Percentiles rank a stretch among this genome's conserved stretches.
phyloP scores from a whole-genome alignment of 2,888 invertebrate species.

The Lasioglossum figueresi region DNA sequence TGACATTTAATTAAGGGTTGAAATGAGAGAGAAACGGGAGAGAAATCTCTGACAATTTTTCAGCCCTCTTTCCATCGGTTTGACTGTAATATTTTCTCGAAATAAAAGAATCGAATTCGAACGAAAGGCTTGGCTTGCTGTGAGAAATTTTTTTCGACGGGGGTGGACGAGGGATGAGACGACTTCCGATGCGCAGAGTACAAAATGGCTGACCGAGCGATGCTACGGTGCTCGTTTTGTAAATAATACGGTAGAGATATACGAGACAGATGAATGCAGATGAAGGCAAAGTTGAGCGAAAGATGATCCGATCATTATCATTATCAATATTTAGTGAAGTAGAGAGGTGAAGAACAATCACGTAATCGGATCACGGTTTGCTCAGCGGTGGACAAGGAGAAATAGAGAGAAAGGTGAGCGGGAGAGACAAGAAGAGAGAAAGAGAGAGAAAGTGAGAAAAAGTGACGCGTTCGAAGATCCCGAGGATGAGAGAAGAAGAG shows the following conservation, averaged over 20 bases:
- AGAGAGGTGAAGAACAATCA: neutral
- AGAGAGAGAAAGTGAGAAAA: neutral
- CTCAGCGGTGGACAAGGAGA: neutral
- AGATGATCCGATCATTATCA: neutral
- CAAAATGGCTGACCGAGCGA: slow-evolving; percentile 66
- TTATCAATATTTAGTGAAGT: too few species aligned
- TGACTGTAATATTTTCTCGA: too few species aligned
- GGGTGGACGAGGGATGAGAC: neutral
- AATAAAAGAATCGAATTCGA: too few species aligned
- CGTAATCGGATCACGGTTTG: neutral
- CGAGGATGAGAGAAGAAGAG: slow-evolving; percentile 1
- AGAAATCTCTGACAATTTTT: too few species aligned
- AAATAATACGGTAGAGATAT: slow-evolving; percentile 28
- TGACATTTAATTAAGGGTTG: too few species aligned
- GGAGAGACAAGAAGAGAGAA: neutral
- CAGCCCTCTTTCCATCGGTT: too few species aligned
- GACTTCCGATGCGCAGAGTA: slow-evolving; percentile 25
- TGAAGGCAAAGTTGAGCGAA: neutral
- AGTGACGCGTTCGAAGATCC: slow-evolving; percentile 8
- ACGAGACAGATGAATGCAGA: neutral
- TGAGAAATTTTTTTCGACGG: too few species aligned
- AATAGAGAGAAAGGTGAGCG: neutral
- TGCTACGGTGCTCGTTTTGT: slow-evolving; percentile 60
- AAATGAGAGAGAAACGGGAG: too few species aligned
- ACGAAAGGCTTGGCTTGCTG: too few species aligned